Evolutionary conservation across 2,888 invertebrate species (phyloP), one percentile per base, ranked within the genome.

Genomic region (Polydrusus tereticollis): DNA sequence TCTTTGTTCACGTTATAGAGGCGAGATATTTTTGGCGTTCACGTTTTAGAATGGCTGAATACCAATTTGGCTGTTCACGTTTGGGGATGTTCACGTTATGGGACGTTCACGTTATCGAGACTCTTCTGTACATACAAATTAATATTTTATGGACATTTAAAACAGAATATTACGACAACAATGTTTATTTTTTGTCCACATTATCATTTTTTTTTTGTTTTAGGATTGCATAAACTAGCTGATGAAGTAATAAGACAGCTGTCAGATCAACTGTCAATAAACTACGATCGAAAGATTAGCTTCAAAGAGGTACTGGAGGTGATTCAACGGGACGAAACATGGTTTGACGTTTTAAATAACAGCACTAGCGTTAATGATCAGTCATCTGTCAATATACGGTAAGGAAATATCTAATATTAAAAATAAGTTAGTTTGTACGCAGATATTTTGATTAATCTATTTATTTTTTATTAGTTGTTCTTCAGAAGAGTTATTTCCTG

Each of bases 221-320:
- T 33, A 72, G 92, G 92, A 67, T 88, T 91, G 83, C 89, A 90
- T 77, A 88, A 88, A 77, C 86, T 91, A 82, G 89, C 90, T 16
- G 88, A 89, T 77, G 89, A 90, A 82, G 90, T 92, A 78, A 85
- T 88, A 58, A 79, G 89, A 75, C 90, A 91, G 80, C 86, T 93
- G 58, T 92, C 92, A 80, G 88, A 89, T 72, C 90, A 91, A 79
- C 84, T 92, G 52, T 89, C 90, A 78, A 84, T 88, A 57, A 90
- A 91, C 80, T 87, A 87, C 68, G 90, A 92, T 81, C 90, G 90
- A 20, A 86, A 87, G 76, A 90, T 92, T 69, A 90, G 88, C 77
- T 90, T 92, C 79, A 88, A 90, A 73, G 91, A 92, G 80, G 89
- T 93, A 78, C 83, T 91, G 26, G 87, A 88, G 69, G 86, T 91